phyloP scores from a whole-genome alignment of 1,140 invertebrate species.

The Bombus pascuorum region DNA sequence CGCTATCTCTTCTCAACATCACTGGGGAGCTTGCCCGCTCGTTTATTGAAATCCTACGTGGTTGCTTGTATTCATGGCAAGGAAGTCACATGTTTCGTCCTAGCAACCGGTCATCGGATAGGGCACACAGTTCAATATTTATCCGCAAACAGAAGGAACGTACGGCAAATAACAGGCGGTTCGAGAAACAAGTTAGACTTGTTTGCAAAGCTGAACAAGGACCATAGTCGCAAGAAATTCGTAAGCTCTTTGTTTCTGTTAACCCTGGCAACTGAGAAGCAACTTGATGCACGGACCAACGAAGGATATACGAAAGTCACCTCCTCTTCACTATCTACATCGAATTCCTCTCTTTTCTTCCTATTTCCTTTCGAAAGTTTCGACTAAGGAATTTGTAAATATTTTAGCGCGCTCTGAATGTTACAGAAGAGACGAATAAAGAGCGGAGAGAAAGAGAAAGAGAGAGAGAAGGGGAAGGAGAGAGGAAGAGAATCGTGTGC shows the following conservation, averaged over 20 bases:
- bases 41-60: conserved; percentile 25
- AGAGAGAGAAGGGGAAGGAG: no score
- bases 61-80: not conserved
- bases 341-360: no score
- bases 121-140: not conserved
- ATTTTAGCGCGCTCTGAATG: conserved; percentile 9
- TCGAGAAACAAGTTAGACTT: not conserved
- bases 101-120: not conserved
- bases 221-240: conserved; percentile 1
- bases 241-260: conserved; percentile 10
- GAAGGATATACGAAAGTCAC: not conserved
- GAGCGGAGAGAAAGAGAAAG: not conserved
- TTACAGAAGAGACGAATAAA: not conserved
- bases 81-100: not conserved
- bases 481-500: not conserved
- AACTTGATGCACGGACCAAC: not conserved
- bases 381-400: conserved; percentile 40
- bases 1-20: not conserved
- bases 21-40: not conserved
- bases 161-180: not conserved
- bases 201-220: not conserved
- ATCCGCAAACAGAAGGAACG: not conserved
- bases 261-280: not conserved
- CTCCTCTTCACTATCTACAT: no score
- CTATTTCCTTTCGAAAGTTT: not conserved